phyloP scores from a whole-genome alignment of 2,113 vertebrate species.

The Eclectus roratus region DNA sequence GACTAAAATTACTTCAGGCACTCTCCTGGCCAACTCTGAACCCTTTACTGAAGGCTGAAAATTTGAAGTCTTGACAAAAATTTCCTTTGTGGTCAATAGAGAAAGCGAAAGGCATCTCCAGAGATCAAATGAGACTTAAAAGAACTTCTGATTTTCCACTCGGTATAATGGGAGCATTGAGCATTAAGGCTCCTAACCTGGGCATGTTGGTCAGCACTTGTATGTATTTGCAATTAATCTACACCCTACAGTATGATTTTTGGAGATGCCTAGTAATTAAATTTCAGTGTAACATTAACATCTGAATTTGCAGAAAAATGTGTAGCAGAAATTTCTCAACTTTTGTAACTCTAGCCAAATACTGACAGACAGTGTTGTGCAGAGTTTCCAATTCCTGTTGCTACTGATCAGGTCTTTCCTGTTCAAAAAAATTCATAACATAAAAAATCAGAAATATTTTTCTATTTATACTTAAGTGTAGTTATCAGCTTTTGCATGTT shows the following conservation, averaged over 20 bases:
- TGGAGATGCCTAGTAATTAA: background rate
- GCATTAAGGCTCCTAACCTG: background rate
- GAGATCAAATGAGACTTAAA: background rate
- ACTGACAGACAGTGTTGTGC: background rate
- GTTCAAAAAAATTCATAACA: background rate
- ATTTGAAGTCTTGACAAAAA: background rate
- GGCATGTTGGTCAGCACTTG: background rate
- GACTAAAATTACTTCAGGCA: background rate
- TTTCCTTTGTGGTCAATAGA: background rate
- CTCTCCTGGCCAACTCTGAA: background rate
- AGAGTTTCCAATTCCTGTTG: background rate
- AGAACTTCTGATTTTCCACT: background rate
- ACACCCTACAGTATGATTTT: background rate
- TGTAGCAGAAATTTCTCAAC: background rate
- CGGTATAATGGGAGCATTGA: rapidly evolving
- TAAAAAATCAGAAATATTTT: background rate
- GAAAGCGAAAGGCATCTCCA: background rate
- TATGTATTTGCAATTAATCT: background rate
- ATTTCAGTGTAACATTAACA: background rate
- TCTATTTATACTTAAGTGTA: background rate
- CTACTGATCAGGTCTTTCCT: background rate
- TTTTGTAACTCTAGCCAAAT: background rate
- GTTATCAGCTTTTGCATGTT: background rate
- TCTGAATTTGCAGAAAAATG: background rate
- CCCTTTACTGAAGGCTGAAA: background rate